A percentile compares a stretch with the other conserved stretches of the same genome.
Conservation (phyloP, 2,113 vertebrate genomes). For the Arvicanthis niloticus region DNA sequence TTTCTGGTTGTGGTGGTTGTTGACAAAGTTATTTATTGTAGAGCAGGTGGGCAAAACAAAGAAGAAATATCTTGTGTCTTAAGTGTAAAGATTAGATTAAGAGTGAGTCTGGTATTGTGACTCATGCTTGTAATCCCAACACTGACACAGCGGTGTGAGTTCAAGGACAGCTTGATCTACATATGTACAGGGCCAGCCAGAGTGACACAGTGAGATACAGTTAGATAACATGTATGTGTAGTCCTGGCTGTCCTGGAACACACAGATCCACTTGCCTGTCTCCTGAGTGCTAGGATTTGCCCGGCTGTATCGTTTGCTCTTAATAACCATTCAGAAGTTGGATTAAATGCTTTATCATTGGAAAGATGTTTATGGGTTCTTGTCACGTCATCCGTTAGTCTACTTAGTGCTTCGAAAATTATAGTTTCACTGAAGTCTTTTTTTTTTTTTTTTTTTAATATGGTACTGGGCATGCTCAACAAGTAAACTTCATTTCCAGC, state of each 20-base stretch:
- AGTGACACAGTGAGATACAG: not conserved
- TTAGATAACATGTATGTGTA: not conserved
- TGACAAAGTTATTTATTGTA: not conserved
- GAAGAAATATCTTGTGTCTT: slow-evolving; percentile 17
- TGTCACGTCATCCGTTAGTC: not conserved
- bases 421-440: not conserved
- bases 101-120: not conserved
- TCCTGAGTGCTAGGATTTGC: not conserved
- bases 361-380: not conserved
- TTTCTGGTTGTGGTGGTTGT: not conserved
- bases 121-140: not conserved
- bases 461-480: not conserved
- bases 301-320: not conserved
- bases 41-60: not conserved
- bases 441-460: not conserved
- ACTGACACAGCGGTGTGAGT: not conserved
- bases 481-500: not conserved
- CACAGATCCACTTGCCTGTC: not conserved
- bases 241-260: not conserved
- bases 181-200: too few relatives aligned
- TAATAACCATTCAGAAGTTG: slow-evolving; percentile 13
- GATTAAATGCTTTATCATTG: not conserved
- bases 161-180: not conserved
- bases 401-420: not conserved
- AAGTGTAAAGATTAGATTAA: not conserved